These are phyloP conservation scores for Clarias platycephalus DNA, from an alignment of 2,797 vertebrate genomes.

Conservation along the genomic window DNA sequence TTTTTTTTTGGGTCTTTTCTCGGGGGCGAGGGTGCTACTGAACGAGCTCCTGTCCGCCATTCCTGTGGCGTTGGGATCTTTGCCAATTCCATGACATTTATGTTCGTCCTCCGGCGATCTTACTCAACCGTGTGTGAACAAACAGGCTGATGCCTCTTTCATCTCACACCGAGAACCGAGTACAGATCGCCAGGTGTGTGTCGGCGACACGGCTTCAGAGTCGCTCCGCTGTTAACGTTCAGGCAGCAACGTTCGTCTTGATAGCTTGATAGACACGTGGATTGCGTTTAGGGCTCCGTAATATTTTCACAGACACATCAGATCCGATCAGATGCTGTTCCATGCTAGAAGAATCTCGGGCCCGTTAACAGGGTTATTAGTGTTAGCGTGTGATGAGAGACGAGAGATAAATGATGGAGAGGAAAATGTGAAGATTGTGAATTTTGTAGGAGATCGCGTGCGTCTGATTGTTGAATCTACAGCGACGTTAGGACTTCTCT, in stretches of 20 bases:
- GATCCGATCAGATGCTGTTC: not conserved
- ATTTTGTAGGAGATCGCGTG: not conserved
- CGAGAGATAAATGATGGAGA: not conserved
- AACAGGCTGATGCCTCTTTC: conserved; percentile 60
- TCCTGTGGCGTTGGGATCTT: conserved; percentile 58
- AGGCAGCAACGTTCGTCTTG: conserved; percentile 5
- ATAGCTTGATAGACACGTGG: not conserved
- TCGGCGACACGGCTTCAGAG: conserved; percentile 39
- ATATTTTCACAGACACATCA: not conserved
- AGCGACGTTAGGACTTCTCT: not conserved
- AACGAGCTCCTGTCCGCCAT: conserved; percentile 55
- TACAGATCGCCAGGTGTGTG: conserved; percentile 66
- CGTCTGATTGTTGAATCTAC: not conserved
- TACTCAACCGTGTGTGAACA: conserved; percentile 67
- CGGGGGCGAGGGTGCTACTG: conserved; percentile 63
- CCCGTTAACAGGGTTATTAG: not conserved
- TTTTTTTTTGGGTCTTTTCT: not conserved
- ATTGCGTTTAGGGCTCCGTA: not conserved
- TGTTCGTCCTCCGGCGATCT: conserved; percentile 61
- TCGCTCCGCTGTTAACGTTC: conserved; percentile 10
- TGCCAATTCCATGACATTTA: conserved; percentile 70
- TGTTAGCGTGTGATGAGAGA: not conserved
- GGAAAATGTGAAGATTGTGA: not conserved
- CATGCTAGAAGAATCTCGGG: not conserved
- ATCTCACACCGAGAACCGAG: conserved; percentile 48